A percentile compares a stretch with the other conserved stretches of the same genome.
phyloP scores from a whole-genome alignment of 2,888 invertebrate species.

The Conchocele bisecta region DNA sequence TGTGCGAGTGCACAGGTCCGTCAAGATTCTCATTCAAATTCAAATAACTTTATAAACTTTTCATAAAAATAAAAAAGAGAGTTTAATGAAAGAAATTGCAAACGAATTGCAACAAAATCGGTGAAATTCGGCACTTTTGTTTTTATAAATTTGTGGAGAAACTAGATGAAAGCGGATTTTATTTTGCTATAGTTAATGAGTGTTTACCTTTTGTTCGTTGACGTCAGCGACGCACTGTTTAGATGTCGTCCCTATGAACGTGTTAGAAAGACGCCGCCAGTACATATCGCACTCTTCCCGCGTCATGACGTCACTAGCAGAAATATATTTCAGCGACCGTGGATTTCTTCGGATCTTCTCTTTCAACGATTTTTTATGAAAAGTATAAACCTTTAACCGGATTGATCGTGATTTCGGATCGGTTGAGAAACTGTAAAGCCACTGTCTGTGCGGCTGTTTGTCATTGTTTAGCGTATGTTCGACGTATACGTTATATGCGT shows the following conservation, averaged over 20 bases:
- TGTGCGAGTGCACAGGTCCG: too few species aligned
- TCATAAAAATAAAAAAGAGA: too few species aligned
- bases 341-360: slow-evolving; percentile 52
- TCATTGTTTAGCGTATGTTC: slow-evolving; percentile 61
- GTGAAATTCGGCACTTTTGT: too few species aligned
- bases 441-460: slow-evolving; percentile 59
- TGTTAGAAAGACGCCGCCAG: slow-evolving; percentile 66
- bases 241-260: slow-evolving; percentile 71
- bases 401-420: slow-evolving; percentile 58
- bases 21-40: too few species aligned
- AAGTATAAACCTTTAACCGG: slow-evolving; percentile 55
- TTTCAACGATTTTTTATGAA: slow-evolving; percentile 43
- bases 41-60: too few species aligned
- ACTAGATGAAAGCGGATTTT: too few species aligned
- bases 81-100: too few species aligned
- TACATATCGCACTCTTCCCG: slow-evolving; percentile 70
- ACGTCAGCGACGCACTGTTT: slow-evolving; percentile 65
- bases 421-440: slow-evolving; percentile 62
- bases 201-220: slow-evolving; percentile 63
- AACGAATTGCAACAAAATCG: too few species aligned
- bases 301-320: slow-evolving; percentile 56
- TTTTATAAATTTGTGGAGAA: too few species aligned
- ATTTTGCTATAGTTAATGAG: too few species aligned
- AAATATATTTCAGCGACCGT: slow-evolving; percentile 51
- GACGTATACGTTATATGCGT: slow-evolving; percentile 65